Evolutionary conservation across 1,140 invertebrate species (phyloP).

Genomic region (Hyles euphorbiae): DNA sequence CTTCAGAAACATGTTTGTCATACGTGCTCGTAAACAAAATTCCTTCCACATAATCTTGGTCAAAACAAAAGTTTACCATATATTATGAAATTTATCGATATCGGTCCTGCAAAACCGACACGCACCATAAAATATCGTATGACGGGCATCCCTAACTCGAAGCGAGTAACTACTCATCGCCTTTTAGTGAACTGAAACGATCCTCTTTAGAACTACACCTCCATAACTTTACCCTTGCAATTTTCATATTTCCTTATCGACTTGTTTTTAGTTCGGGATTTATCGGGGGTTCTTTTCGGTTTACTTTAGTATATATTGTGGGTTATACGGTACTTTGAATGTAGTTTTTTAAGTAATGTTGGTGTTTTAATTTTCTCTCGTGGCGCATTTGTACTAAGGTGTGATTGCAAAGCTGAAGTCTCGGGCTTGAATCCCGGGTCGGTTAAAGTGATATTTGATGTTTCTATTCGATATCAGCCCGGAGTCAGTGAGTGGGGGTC

Average conservation of each 20-base stretch:
- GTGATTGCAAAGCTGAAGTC: too few relatives aligned
- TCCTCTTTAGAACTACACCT: slow-evolving; percentile 4
- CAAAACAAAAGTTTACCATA: neutral
- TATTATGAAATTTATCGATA: neutral
- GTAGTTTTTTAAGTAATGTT: too few relatives aligned
- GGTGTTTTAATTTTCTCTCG: too few relatives aligned
- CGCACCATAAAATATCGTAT: neutral
- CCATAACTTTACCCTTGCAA: slow-evolving; percentile 11
- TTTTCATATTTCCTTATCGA: slow-evolving; percentile 18
- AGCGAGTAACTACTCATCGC: neutral
- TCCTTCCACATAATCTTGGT: neutral
- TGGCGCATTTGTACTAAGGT: too few relatives aligned
- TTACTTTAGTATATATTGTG: too few relatives aligned
- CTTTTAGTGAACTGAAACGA: slow-evolving; percentile 6
- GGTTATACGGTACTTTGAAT: too few relatives aligned
- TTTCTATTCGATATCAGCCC: too few relatives aligned
- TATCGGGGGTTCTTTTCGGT: neutral
- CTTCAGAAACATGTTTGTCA: too few relatives aligned
- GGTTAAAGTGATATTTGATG: too few relatives aligned
- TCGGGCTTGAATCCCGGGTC: too few relatives aligned
- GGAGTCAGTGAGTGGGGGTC: too few relatives aligned
- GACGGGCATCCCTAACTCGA: neutral
- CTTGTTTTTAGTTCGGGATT: slow-evolving; percentile 8
- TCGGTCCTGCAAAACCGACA: neutral
- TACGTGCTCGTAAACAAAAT: too few relatives aligned